Percentiles rank a stretch among this genome's conserved stretches.
Evolutionary conservation across 2,797 vertebrate species (phyloP).

Genomic region (Acestrorhynchus altus): DNA sequence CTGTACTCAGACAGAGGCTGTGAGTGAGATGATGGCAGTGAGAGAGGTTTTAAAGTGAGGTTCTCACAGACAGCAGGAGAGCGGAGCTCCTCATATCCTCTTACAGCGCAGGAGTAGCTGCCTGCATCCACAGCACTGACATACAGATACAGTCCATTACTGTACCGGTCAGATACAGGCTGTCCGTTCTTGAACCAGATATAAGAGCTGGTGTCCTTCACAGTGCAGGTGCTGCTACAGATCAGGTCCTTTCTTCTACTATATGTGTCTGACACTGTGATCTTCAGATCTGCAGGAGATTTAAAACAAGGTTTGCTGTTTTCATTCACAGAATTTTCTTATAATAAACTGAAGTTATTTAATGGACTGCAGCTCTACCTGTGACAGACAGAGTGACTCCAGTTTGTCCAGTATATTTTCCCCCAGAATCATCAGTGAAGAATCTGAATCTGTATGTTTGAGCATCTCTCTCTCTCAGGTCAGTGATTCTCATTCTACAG

Average conservation of each 20-base stretch:
- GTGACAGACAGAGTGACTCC: conserved; percentile 63
- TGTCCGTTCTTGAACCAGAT: conserved; percentile 45
- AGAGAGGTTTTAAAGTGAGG: background rate
- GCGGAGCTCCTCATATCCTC: conserved; percentile 14
- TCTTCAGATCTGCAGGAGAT: conserved; percentile 20
- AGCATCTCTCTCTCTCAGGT: conserved; percentile 59
- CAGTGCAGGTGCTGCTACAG: conserved; percentile 35
- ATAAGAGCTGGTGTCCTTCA: conserved; percentile 13
- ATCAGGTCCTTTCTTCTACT: background rate
- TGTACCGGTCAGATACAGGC: background rate
- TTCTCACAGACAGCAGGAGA: conserved; percentile 43
- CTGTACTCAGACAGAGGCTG: background rate
- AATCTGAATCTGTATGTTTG: conserved; percentile 61
- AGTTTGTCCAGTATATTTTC: conserved; percentile 17
- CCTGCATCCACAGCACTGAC: accelerated
- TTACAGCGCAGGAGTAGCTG: conserved; percentile 40
- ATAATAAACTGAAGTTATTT: background rate
- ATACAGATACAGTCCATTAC: no score
- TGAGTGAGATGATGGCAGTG: background rate
- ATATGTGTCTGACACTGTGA: conserved; percentile 12
- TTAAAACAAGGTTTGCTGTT: background rate
- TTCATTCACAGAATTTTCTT: background rate
- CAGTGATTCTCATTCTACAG: conserved; percentile 57
- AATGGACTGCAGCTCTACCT: conserved; percentile 52
- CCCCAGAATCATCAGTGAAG: accelerated